Evolutionary conservation across 2,113 vertebrate genomes (phyloP).

Genomic region (Alouatta palliata): DNA sequence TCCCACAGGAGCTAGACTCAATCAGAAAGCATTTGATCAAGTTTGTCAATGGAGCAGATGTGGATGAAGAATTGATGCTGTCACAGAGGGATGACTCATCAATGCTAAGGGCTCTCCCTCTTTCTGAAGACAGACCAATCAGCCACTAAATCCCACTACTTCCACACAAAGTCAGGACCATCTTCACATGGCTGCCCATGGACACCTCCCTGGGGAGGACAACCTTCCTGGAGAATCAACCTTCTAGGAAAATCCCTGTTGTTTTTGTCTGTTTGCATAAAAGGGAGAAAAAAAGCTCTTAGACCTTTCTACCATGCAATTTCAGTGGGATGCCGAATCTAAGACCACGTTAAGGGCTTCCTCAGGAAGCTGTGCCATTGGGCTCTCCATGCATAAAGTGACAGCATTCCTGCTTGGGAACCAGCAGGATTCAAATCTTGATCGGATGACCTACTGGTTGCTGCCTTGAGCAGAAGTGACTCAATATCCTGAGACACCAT

Average conservation of each 20-base stretch:
- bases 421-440: not conserved
- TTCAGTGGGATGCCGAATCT: not conserved
- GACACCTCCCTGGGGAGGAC: not conserved
- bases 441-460: too few species aligned
- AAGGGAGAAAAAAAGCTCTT: not conserved
- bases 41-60: not conserved
- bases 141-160: not conserved
- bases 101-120: not conserved
- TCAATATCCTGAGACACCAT: not conserved
- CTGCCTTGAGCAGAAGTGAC: not conserved
- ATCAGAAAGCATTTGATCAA: not conserved
- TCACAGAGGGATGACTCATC: not conserved
- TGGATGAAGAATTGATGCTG: not conserved
- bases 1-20: not conserved
- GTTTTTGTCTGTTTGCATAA: not conserved
- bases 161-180: not conserved
- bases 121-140: not conserved
- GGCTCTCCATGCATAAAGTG: not conserved
- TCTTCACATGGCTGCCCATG: too few species aligned
- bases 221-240: not conserved
- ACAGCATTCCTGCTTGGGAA: not conserved
- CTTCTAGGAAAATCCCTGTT: not conserved
- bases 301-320: not conserved
- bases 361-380: not conserved
- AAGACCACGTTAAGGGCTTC: not conserved